Percentiles rank a stretch among this genome's conserved stretches.
Evolutionary conservation across 2,797 vertebrate genomes (phyloP).

Genomic region (Dermochelys coriacea): DNA sequence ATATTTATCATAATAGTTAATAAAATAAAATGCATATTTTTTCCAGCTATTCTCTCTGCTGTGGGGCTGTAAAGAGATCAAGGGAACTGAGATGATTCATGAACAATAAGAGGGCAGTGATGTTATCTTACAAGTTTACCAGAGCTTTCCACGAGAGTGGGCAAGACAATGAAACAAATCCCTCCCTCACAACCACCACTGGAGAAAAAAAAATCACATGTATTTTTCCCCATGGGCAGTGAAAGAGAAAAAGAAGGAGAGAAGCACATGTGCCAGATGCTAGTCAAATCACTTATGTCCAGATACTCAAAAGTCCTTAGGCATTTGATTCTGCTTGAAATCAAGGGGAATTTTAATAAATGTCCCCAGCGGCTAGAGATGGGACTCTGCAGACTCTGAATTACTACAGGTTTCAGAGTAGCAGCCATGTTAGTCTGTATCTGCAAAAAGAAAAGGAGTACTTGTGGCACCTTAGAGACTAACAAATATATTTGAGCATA

Average conservation of each 20-base stretch:
- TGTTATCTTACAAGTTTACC: background rate
- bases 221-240: background rate
- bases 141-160: background rate
- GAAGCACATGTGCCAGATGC: background rate
- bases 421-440: too few relatives aligned
- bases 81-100: background rate
- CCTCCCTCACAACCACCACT: background rate
- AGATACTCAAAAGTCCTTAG: too few relatives aligned
- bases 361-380: too few relatives aligned
- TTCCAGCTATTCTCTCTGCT: background rate
- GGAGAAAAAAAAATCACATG: background rate
- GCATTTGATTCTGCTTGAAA: too few relatives aligned
- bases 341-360: too few relatives aligned
- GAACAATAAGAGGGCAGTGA: background rate
- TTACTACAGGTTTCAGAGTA: too few relatives aligned
- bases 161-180: background rate
- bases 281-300: background rate
- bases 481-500: too few relatives aligned
- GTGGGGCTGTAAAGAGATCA: accelerated
- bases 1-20: background rate
- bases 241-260: background rate
- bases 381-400: too few relatives aligned
- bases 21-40: background rate
- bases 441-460: too few relatives aligned
- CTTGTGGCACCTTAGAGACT: too few relatives aligned